Base-by-base conservation (phyloP, 2,888 invertebrate species). In the Diarsia mendica region DNA sequence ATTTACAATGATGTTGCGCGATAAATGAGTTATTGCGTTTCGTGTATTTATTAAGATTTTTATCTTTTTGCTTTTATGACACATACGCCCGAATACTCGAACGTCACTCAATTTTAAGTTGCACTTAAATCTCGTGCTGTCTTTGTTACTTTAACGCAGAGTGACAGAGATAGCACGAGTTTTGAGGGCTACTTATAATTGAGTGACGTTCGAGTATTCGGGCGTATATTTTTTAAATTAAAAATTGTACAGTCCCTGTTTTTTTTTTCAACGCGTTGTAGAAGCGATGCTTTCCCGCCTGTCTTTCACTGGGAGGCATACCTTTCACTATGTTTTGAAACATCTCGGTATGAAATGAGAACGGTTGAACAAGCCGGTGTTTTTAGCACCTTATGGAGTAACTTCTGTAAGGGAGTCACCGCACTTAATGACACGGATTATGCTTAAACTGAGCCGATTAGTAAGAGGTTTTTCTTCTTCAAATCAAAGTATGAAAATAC, bases 291-390 rank as follows among this genome's bases (percentile, higher is more conserved):
- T 71, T 65, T 72, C 46, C 48, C 20, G 73, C 72, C 1, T 72
- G 33, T 73, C 81, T 66, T 33, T 51, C 44, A n/a, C 28, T 58
- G 83, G 83, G 77, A 9, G 28, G 18, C 20, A n/a, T 0, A 48
- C n/a, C 75, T 66, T 73, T 70, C 33, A 39, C 23, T 64, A 20
- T 80, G 83, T 89, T 89, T 89, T 88, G 86, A 89, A 89, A 89
- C 75, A 74, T 80, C 84, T 75, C 68, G 63, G 68, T 63, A 71
- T 70, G 80, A 87, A 89, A 88, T 79, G 82, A 79, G 87, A 83
- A 78, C 83, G 69, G 80, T 88, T 88, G 87, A 83, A 84, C 78
- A 87, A 85, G 72, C 65, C 44, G 44, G 80, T 72, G 64, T 75
- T 87, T 81, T 79, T 86, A 80, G 67, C 84, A 75, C 58, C 64